Evolutionary conservation across 2,113 vertebrate genomes (phyloP).

Genomic region (Gobius niger): DNA sequence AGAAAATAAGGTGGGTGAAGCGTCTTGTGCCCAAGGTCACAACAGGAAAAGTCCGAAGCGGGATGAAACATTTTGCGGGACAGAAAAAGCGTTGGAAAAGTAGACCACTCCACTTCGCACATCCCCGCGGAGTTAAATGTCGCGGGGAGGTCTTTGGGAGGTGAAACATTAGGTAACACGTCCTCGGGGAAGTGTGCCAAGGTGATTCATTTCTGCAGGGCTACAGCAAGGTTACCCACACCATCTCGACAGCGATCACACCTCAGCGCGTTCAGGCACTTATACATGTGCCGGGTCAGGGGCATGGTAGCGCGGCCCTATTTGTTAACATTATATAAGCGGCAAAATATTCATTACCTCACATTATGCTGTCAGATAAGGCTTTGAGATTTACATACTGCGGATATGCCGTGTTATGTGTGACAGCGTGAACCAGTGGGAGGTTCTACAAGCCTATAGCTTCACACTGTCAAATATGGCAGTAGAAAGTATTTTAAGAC

Average conservation of each 20-base stretch:
- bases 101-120: conserved; percentile 1
- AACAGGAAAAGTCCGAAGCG: not conserved
- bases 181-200: not conserved
- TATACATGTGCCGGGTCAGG: not conserved
- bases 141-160: not conserved
- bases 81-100: not conserved
- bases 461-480: not conserved
- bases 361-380: not conserved
- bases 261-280: not conserved
- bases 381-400: not conserved
- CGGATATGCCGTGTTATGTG: not conserved
- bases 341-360: not conserved
- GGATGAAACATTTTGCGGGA: not conserved
- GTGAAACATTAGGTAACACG: conserved; percentile 1
- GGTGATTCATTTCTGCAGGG: conserved; percentile 6
- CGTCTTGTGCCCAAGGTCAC: not conserved
- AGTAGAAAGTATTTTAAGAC: conserved; percentile 4
- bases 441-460: not conserved
- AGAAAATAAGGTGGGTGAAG: not conserved
- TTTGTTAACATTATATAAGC: not conserved
- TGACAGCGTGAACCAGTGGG: not conserved
- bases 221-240: not conserved
- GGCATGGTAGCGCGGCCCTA: not conserved
- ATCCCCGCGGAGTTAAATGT: conserved; percentile 4
- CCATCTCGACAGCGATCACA: not conserved